Conservation (phyloP, 2,113 vertebrate genomes). For the Pleuronectes platessa region DNA sequence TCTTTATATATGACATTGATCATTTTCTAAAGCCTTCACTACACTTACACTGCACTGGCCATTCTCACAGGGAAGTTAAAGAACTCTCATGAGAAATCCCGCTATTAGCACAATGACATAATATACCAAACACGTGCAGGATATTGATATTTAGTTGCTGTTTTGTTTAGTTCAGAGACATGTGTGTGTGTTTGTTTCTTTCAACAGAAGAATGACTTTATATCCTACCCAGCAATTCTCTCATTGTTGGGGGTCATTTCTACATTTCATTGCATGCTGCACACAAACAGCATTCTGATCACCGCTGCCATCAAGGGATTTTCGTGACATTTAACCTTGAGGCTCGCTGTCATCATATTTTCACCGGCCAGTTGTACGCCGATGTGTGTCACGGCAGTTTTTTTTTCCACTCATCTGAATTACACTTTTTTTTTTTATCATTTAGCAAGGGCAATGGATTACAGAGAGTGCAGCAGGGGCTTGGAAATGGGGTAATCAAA, state of each 20-base stretch:
- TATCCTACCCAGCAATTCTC: neutral
- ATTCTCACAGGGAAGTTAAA: conserved; percentile 18
- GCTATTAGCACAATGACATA: conserved; percentile 22
- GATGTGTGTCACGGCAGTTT: conserved; percentile 68
- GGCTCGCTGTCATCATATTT: conserved; percentile 72
- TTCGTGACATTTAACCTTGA: conserved; percentile 77
- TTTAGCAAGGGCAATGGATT: conserved; percentile 74
- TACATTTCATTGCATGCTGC: conserved; percentile 26
- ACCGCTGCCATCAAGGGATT: conserved; percentile 62
- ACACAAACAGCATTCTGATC: conserved; percentile 39
- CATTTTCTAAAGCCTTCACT: conserved; percentile 10
- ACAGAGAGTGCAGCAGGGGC: conserved; percentile 70
- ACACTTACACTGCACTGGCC: neutral
- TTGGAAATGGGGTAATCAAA: conserved; percentile 82
- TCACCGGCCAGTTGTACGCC: conserved; percentile 55
- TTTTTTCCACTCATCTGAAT: conserved; percentile 78
- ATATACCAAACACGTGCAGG: conserved; percentile 26
- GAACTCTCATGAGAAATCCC: conserved; percentile 29
- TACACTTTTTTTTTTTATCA: conserved; percentile 74
- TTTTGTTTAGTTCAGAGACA: conserved; percentile 26
- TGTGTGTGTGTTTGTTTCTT: conserved; percentile 4
- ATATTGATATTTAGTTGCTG: neutral
- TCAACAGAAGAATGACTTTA: neutral
- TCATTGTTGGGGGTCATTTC: neutral
- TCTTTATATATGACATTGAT: conserved; percentile 18